Evolutionary conservation across 2,113 vertebrate genomes (phyloP).

Genomic region (Nothocercus julius): DNA sequence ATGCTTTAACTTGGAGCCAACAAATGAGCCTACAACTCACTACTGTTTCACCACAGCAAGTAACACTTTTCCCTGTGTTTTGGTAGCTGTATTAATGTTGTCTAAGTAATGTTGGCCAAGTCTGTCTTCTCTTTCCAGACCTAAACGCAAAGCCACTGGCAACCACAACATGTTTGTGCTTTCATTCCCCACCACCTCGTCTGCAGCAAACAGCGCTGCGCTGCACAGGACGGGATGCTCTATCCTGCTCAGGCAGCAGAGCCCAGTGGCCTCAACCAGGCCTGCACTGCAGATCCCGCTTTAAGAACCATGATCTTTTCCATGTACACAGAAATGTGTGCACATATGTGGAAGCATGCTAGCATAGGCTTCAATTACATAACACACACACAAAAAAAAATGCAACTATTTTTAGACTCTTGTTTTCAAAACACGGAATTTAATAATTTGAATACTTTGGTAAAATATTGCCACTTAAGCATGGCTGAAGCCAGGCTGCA

Average conservation of each 20-base stretch:
- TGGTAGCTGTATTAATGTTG: background rate
- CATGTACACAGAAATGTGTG: background rate
- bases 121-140: background rate
- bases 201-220: background rate
- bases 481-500: background rate
- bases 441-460: background rate
- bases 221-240: background rate
- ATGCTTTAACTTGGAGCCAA: background rate
- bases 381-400: background rate
- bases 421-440: background rate
- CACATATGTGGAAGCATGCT: background rate
- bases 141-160: background rate
- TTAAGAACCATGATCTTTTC: background rate
- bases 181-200: background rate
- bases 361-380: background rate
- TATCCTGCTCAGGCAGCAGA: background rate
- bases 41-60: background rate
- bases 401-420: background rate
- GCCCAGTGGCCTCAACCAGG: background rate
- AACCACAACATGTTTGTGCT: background rate
- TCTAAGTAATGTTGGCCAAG: background rate
- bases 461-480: background rate
- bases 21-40: background rate
- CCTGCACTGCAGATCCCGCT: background rate
- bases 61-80: background rate